phyloP scores from a whole-genome alignment of 2,888 invertebrate genomes.

The Oxyteleia sp. region DNA sequence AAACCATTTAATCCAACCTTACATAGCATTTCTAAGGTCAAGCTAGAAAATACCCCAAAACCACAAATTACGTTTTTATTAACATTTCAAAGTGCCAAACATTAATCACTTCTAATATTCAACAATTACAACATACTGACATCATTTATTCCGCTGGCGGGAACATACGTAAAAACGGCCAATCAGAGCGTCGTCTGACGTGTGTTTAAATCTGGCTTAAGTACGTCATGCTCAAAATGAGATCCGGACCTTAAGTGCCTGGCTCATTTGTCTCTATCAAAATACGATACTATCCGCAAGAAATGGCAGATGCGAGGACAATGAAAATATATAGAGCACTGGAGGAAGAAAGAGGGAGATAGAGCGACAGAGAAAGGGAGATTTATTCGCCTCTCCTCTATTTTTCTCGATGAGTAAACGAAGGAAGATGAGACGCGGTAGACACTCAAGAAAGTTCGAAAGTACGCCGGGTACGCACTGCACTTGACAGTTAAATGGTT shows the following conservation, averaged over 20 bases:
- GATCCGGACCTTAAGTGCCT: conserved; percentile 61
- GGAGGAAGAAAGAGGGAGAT: no score
- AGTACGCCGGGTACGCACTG: conserved; percentile 56
- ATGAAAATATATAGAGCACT: conserved; percentile 70
- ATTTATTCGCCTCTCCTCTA: conserved; percentile 62
- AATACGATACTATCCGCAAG: conserved; percentile 68
- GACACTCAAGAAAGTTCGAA: conserved; percentile 66
- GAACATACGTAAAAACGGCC: conserved; percentile 16
- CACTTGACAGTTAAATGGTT: conserved; percentile 71
- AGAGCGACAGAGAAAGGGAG: conserved; percentile 57
- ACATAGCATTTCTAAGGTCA: no score
- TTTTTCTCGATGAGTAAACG: conserved; percentile 65
- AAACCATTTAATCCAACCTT: no score
- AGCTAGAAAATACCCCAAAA: no score
- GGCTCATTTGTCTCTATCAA: conserved; percentile 72
- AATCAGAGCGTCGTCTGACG: conserved; percentile 19
- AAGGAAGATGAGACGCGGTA: conserved; percentile 62
- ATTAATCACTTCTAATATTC: not conserved
- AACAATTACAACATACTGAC: not conserved
- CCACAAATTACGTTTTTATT: no score
- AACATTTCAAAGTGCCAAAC: no score
- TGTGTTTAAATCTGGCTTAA: conserved; percentile 57
- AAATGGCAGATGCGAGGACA: conserved; percentile 72
- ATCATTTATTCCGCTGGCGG: not conserved
- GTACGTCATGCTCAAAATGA: conserved; percentile 52